phyloP scores from a whole-genome alignment of 2,888 invertebrate species.

The Apodemia duryi region DNA sequence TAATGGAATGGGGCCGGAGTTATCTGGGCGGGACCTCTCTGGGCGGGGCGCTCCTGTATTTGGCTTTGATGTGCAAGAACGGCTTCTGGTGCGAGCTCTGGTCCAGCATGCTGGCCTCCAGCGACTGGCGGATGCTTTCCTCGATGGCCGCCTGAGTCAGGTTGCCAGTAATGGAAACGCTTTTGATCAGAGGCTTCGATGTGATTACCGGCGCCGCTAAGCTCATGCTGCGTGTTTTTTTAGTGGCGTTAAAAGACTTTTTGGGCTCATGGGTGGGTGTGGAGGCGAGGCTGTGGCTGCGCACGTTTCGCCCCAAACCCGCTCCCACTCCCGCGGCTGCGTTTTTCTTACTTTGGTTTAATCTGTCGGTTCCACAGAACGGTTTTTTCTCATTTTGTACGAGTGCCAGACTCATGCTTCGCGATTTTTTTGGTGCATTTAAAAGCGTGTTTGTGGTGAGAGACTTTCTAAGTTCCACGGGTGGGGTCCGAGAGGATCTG shows the following conservation, averaged over 20 bases:
- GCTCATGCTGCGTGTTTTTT: constrained; percentile 68
- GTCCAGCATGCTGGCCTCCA: constrained; percentile 62
- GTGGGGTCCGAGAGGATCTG: constrained; percentile 51
- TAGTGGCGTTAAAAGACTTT: constrained; percentile 47
- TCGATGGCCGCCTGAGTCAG: constrained; percentile 72
- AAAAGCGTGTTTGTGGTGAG: constrained; percentile 49
- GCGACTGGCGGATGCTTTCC: constrained; percentile 64
- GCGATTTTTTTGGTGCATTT: constrained; percentile 60
- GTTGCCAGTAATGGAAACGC: constrained; percentile 43
- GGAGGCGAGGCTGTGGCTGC: constrained; percentile 66
- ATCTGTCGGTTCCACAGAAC: constrained; percentile 56
- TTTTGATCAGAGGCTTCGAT: constrained; percentile 47
- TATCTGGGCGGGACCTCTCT: constrained; percentile 80
- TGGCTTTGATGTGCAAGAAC: constrained; percentile 85
- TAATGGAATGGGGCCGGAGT: constrained; percentile 56
- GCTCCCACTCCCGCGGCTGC: constrained; percentile 46
- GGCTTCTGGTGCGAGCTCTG: constrained; percentile 64
- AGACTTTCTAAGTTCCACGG: constrained; percentile 51
- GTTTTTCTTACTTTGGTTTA: constrained; percentile 45
- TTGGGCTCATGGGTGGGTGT: constrained; percentile 55
- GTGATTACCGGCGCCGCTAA: constrained; percentile 50
- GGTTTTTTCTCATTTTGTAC: constrained; percentile 45
- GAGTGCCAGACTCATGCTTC: constrained; percentile 63
- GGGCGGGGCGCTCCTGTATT: constrained; percentile 84
- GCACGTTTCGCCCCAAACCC: constrained; percentile 40